Evolutionary conservation across 1,140 invertebrate species (phyloP), one percentile per base, ranked within the genome.

Genomic region (Ips typographus): DNA sequence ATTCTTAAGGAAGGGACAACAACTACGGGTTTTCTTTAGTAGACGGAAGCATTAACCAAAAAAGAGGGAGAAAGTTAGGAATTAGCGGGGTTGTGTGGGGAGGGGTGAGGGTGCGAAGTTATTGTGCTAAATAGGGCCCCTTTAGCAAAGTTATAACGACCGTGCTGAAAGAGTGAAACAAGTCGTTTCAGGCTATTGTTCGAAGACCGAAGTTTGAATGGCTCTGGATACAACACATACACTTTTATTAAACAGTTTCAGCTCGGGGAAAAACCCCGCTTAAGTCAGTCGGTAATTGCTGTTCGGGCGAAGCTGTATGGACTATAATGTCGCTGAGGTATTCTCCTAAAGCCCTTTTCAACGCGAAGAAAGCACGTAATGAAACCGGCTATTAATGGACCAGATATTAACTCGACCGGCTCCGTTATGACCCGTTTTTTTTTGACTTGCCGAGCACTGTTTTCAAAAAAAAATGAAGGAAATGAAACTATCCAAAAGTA

Each of bases 221-320:
- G 22, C 53, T 38, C 22, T 56, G 53, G 53, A 56, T 56, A 56
- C 40, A 42, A 42, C 57, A 59, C 41, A 59, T 59, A 59, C 57
- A 59, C 39, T 59, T 59, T 59, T 59, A 59, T 59, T 59, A 59
- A 59, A 59, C 41, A 59, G 57, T 59, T 38, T 59, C 38, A 59
- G 8, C 7, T 40, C 22, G 22, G 41, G 40, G 57, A 42, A 41
- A 42, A 59, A 42, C 39, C 53, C 37, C n/a, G 57, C 41, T 59
- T 59, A 59, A 59, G 57, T 59, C 40, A 42, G 57, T 59, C 41
- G 57, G 57, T 59, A 59, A 59, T 59, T 59, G 41, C 53, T 56
- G 53, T 56, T 56, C 38, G n/a, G 53, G n/a, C 57, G 41, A 22
- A 59, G 39, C 57, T 40, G 40, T n/a, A 40, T 36, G 57, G 40